Base-by-base conservation (phyloP, 2,797 vertebrate genomes). In the Neopelma chrysocephalum region DNA sequence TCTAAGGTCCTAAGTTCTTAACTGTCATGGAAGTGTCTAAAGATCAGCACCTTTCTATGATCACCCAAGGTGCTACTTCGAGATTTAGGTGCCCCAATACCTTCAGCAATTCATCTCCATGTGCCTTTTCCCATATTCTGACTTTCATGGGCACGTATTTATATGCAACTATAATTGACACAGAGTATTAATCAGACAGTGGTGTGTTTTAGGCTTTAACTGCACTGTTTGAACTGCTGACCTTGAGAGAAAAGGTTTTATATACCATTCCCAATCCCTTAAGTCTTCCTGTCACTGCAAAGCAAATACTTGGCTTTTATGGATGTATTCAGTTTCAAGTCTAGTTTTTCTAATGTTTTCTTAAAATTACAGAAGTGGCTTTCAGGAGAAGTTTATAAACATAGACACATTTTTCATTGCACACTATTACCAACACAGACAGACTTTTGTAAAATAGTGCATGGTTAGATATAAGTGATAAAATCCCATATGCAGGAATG, bases 301-400 rank as follows among this genome's bases (percentile, higher is more conserved):
- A 97, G 54, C 85, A 95, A 95, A 94, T 93, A 93, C 87, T 90
- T 82, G 54, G 70, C 72, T 94, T 96, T 95, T 91, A 94, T 76
- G 51, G 87, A 79, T 79, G 80, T 89, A 87, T 94, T 94, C 89
- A 88, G 87, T 94, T 96, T 96, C 91, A 83, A 79, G 82, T n/a
- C 82, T 88, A 81, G 50, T 90, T 91, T 94, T 90, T 72, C 54
- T 69, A 78, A 90, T 72, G 57, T 86, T 94, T 95, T 91, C 58
- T 95, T 88, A 93, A 95, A 96, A 89, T 94, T 80, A 79, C 25
- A 83, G 17, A 90, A 94, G 85, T 70, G n/a, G 36, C n/a, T 96
- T 93, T 94, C 76, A 83, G 69, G 8, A 58, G 26, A 73, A 58
- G 57, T 93, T 95, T 93, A 87, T 95, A 94, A 97, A 94, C 70